phyloP scores from a whole-genome alignment of 2,888 invertebrate genomes.

The Tetrapedia diversipes region DNA sequence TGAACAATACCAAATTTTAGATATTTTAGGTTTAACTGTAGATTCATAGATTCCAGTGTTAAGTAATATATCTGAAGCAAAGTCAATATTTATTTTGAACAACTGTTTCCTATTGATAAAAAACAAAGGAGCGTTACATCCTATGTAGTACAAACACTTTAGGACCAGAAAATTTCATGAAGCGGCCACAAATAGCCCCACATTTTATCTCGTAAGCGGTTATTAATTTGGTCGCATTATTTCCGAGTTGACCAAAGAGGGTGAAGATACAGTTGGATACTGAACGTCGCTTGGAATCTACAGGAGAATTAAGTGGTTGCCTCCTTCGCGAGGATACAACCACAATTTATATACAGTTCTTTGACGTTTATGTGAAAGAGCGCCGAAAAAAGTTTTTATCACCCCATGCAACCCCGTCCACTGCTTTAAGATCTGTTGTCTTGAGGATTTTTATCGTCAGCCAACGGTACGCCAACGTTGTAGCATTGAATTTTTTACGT shows the following conservation, averaged over 20 bases:
- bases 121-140: neutral
- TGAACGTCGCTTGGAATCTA: conserved; percentile 17
- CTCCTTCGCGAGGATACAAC: conserved; percentile 33
- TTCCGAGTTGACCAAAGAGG: conserved; percentile 2
- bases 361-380: conserved; percentile 60
- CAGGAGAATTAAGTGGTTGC: conserved; percentile 44
- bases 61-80: no score
- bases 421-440: conserved; percentile 18
- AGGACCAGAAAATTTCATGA: conserved; percentile 11
- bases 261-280: conserved; percentile 9
- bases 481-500: conserved; percentile 46
- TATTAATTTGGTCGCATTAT: conserved; percentile 56
- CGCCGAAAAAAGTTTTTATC: conserved; percentile 39
- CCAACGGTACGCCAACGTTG: conserved; percentile 11
- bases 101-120: no score
- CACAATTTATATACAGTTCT: conserved; percentile 55
- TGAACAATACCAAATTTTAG: no score
- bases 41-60: no score
- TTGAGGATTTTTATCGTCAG: conserved; percentile 38
- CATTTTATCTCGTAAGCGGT: conserved; percentile 31
- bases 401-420: neutral
- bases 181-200: neutral
- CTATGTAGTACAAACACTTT: neutral
- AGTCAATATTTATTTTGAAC: no score
- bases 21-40: no score